Conservation (phyloP, 2,797 vertebrate species). For the Adelosebastes latens region DNA sequence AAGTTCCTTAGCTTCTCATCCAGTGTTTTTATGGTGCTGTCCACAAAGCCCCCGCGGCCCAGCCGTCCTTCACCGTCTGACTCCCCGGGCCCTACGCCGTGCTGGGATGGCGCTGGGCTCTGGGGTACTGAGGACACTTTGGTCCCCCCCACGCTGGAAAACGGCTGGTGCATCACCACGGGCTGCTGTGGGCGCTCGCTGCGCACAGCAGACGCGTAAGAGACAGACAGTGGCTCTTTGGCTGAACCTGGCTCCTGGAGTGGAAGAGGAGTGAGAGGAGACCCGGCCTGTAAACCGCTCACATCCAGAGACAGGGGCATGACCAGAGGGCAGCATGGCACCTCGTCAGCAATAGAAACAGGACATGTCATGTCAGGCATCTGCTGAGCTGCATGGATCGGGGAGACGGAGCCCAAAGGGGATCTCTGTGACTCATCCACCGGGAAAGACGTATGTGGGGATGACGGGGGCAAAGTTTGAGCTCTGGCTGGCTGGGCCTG, state of each 20-base stretch:
- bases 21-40: constrained; percentile 96
- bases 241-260: constrained; percentile 66
- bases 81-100: constrained; percentile 79
- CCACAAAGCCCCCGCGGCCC: constrained; percentile 90
- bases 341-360: constrained; percentile 73
- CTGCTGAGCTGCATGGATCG: constrained; percentile 71
- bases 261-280: constrained; percentile 75
- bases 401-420: constrained; percentile 69
- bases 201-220: constrained; percentile 60
- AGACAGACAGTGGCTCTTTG: constrained; percentile 71
- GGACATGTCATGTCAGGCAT: constrained; percentile 71
- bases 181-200: constrained; percentile 77
- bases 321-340: constrained; percentile 85
- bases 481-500: constrained; percentile 61
- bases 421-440: constrained; percentile 70
- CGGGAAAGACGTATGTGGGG: constrained; percentile 65
- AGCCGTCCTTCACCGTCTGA: constrained; percentile 91
- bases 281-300: constrained; percentile 63
- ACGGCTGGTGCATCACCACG: constrained; percentile 86
- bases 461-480: constrained; percentile 56
- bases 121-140: constrained; percentile 84
- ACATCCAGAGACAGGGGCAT: constrained; percentile 83
- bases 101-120: constrained; percentile 84
- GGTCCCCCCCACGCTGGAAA: constrained; percentile 75
- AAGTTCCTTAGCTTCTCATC: constrained; percentile 97